Percentiles rank a stretch among this genome's conserved stretches.
phyloP scores from a whole-genome alignment of 2,113 vertebrate genomes.

The Bettongia penicillata region DNA sequence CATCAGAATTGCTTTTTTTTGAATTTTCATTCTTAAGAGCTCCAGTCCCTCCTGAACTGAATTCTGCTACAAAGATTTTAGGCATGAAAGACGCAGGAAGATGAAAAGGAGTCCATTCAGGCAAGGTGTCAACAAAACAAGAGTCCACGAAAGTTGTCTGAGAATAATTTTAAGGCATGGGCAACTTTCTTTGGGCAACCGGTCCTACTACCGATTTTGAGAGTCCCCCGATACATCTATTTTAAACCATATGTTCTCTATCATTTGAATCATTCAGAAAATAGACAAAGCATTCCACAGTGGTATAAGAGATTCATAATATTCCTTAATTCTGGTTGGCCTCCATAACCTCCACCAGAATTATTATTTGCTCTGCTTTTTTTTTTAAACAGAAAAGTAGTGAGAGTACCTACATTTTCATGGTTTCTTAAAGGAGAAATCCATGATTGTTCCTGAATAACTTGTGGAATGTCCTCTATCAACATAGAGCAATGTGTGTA shows the following conservation, averaged over 20 bases:
- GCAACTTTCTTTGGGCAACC: background rate
- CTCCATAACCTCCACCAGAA: background rate
- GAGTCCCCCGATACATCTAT: background rate
- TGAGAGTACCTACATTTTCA: background rate
- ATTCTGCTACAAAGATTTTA: background rate
- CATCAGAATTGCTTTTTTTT: background rate
- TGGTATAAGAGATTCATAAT: background rate
- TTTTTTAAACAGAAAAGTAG: background rate
- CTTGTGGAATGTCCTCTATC: background rate
- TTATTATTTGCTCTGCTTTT: background rate
- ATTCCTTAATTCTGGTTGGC: background rate
- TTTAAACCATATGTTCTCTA: background rate
- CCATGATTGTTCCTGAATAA: background rate
- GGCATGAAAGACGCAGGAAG: background rate
- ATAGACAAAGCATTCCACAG: background rate
- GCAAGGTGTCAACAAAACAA: background rate
- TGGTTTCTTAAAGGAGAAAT: background rate
- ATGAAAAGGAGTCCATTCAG: background rate
- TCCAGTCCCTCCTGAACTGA: background rate
- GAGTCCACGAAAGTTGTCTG: background rate
- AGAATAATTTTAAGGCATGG: background rate
- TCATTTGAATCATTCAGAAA: background rate
- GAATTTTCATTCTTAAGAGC: background rate
- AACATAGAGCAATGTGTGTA: background rate
- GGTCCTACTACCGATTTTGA: background rate